These are phyloP conservation scores for Melieria omissa DNA, from an alignment of 2,888 invertebrate species.

Conservation along the genomic window DNA sequence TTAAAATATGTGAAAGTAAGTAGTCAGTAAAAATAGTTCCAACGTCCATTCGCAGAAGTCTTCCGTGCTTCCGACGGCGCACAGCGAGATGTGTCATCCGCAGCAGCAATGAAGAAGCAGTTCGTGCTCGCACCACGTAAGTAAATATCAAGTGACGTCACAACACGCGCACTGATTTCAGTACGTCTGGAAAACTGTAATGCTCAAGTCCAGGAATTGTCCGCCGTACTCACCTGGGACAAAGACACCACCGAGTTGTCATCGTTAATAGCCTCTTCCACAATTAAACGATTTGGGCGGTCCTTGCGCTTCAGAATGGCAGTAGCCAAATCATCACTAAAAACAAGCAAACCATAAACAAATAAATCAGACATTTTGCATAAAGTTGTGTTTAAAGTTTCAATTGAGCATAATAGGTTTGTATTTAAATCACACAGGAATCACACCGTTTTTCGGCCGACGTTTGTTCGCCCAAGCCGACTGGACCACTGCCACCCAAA, in stretches of 20 bases:
- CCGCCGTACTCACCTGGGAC: constrained; percentile 78
- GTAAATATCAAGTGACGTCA: neutral
- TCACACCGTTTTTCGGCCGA: constrained; percentile 31
- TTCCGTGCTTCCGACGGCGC: too few species aligned
- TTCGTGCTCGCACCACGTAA: neutral
- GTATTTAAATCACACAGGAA: constrained; percentile 6
- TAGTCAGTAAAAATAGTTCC: too few species aligned
- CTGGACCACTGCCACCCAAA: neutral
- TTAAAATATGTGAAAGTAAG: too few species aligned
- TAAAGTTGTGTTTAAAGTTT: neutral
- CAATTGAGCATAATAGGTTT: neutral
- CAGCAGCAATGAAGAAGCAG: neutral
- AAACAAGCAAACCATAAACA: constrained; percentile 46
- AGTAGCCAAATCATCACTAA: constrained; percentile 92
- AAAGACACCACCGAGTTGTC: constrained; percentile 98
- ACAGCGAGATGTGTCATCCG: too few species aligned
- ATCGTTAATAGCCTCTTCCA: constrained; percentile 98
- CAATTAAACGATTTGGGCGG: constrained; percentile 96
- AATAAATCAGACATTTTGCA: neutral
- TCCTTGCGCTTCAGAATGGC: constrained; percentile 98
- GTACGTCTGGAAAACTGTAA: too few species aligned
- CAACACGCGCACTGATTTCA: too few species aligned
- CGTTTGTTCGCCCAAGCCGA: neutral
- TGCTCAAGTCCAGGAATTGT: too few species aligned
- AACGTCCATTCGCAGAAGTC: too few species aligned